Percentiles rank a stretch among this genome's conserved stretches.
phyloP scores from a whole-genome alignment of 2,113 vertebrate species.

The Electrona antarctica region DNA sequence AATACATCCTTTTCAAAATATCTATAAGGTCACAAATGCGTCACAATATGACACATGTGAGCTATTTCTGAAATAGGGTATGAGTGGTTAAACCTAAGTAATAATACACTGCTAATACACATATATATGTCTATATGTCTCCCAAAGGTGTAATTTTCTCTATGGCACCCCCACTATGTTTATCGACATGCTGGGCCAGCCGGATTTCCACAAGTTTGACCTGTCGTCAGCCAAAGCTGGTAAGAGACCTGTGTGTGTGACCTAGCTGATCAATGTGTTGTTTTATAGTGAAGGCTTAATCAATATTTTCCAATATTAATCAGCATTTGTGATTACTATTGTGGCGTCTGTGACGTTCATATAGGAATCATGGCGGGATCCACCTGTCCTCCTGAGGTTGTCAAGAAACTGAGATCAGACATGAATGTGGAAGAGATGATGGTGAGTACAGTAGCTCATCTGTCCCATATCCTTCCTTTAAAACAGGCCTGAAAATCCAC shows the following conservation, averaged over 20 bases:
- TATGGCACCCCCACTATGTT: slow-evolving; percentile 93
- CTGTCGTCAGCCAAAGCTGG: slow-evolving; percentile 82
- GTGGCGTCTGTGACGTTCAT: slow-evolving; percentile 20
- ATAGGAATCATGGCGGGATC: slow-evolving; percentile 87
- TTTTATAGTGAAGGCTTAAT: neutral
- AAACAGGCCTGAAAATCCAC: too few relatives aligned
- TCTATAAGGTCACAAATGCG: too few relatives aligned
- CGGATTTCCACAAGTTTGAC: slow-evolving; percentile 80
- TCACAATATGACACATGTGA: too few relatives aligned
- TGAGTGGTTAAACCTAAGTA: neutral
- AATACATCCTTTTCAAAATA: too few relatives aligned
- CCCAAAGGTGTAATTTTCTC: slow-evolving; percentile 79
- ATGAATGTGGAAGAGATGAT: slow-evolving; percentile 81
- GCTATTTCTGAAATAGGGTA: neutral
- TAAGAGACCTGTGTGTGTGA: slow-evolving; percentile 62
- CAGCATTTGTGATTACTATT: too few relatives aligned
- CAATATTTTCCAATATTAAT: neutral
- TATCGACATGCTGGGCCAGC: slow-evolving; percentile 86
- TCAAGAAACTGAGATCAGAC: slow-evolving; percentile 74
- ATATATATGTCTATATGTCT: neutral
- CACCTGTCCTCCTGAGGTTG: slow-evolving; percentile 82
- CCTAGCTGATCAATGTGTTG: neutral
- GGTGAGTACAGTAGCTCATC: slow-evolving; percentile 73
- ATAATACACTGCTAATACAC: neutral
- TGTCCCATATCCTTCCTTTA: neutral